These are phyloP conservation scores for Formica exsecta DNA, from an alignment of 1,140 invertebrate species.

Conservation along the genomic window DNA sequence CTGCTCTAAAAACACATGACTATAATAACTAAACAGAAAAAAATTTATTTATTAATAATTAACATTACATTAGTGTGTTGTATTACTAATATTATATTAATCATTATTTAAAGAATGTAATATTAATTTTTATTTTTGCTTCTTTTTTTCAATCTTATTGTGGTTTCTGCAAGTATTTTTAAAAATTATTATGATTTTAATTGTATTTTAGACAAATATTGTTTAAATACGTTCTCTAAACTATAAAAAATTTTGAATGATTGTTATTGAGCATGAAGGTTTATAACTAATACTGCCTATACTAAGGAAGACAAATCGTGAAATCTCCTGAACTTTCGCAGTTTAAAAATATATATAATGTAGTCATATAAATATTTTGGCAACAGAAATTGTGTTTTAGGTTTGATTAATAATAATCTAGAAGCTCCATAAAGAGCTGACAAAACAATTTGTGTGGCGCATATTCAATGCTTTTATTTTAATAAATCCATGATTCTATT, in stretches of 20 bases:
- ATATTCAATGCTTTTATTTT: slow-evolving; percentile 13
- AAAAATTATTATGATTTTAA: background rate
- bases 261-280: background rate
- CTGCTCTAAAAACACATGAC: background rate
- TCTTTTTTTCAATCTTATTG: background rate
- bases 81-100: background rate
- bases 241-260: background rate
- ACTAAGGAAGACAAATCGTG: slow-evolving; percentile 1
- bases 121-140: background rate
- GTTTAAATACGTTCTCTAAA: too few species aligned
- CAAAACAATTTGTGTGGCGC: slow-evolving; percentile 3
- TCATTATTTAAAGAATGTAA: background rate
- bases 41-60: background rate
- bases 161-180: background rate
- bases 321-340: background rate
- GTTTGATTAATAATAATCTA: slow-evolving; percentile 17
- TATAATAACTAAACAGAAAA: background rate
- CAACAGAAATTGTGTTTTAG: background rate
- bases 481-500: background rate
- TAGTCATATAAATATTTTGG: slow-evolving; percentile 16
- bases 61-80: background rate
- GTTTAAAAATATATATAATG: slow-evolving; percentile 27
- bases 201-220: background rate
- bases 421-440: background rate
- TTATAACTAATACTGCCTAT: slow-evolving; percentile 24